A percentile compares a stretch with the other conserved stretches of the same genome.
phyloP scores from a whole-genome alignment of 2,888 invertebrate species.

The Adela reaumurella region DNA sequence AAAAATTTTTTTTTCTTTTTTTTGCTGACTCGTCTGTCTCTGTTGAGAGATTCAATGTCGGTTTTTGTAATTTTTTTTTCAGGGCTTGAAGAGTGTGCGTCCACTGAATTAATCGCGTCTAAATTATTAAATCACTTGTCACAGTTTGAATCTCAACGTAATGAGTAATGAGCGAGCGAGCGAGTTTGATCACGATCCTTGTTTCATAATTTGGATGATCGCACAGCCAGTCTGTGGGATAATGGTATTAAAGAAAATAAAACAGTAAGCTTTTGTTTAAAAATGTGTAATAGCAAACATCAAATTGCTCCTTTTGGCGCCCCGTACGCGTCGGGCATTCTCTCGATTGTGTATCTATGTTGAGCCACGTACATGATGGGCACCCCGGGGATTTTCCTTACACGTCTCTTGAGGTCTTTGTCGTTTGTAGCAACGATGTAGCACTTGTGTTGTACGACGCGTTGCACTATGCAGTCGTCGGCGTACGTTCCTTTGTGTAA shows the following conservation, averaged over 20 bases:
- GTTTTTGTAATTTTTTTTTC: too few relatives aligned
- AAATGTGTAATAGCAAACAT: conserved; percentile 9
- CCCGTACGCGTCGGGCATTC: conserved; percentile 99
- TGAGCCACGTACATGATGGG: conserved; percentile 97
- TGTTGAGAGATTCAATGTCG: too few relatives aligned
- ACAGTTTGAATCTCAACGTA: too few relatives aligned
- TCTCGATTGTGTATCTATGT: conserved; percentile 91
- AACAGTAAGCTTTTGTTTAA: background rate
- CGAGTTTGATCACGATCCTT: too few relatives aligned
- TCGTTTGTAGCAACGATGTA: conserved; percentile 99
- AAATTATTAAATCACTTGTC: too few relatives aligned
- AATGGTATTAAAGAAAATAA: background rate
- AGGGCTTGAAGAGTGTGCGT: too few relatives aligned
- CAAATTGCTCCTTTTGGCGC: conserved; percentile 69
- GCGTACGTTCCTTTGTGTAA: conserved; percentile 98
- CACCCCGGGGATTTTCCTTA: conserved; percentile 97
- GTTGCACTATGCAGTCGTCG: conserved; percentile 95
- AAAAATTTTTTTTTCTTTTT: too few relatives aligned
- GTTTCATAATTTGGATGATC: too few relatives aligned
- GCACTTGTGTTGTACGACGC: conserved; percentile 97
- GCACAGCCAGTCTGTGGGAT: too few relatives aligned
- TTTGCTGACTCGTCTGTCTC: too few relatives aligned
- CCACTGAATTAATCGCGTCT: too few relatives aligned
- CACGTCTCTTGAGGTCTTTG: conserved; percentile 91
- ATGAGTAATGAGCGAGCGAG: too few relatives aligned